Percentiles rank a stretch among this genome's conserved stretches.
phyloP scores from a whole-genome alignment of 2,113 vertebrate genomes.

The Pseudonaja textilis region DNA sequence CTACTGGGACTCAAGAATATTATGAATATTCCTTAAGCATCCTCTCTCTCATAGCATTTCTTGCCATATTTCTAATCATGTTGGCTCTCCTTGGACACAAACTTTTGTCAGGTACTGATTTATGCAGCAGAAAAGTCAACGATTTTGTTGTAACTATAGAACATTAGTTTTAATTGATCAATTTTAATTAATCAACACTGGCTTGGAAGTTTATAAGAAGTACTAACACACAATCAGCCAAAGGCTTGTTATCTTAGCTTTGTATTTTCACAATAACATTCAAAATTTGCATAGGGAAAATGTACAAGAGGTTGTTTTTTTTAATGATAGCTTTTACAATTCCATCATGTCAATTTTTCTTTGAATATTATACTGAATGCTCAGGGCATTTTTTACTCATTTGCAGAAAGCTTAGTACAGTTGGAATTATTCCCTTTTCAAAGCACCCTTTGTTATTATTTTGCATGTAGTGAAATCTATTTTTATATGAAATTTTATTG shows the following conservation, averaged over 20 bases:
- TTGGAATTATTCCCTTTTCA: background rate
- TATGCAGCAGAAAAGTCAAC: background rate
- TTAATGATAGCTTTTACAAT: background rate
- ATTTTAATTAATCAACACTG: background rate
- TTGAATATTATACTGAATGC: background rate
- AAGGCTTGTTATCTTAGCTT: background rate
- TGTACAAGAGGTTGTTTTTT: background rate
- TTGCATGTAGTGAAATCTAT: background rate
- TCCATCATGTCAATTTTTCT: background rate
- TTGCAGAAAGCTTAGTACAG: background rate
- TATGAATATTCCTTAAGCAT: conserved; percentile 39
- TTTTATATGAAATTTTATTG: background rate
- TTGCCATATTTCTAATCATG: conserved; percentile 40
- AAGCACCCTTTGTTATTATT: background rate
- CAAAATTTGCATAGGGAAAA: background rate
- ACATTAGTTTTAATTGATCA: background rate
- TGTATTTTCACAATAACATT: background rate
- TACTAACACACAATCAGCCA: no score
- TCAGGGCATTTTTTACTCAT: background rate
- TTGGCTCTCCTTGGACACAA: conserved; percentile 45
- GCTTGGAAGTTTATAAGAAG: background rate
- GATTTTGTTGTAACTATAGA: background rate
- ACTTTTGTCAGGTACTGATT: conserved; percentile 55
- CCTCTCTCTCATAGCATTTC: conserved; percentile 24
- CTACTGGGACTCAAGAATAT: conserved; percentile 9